Conservation (phyloP, 2,888 invertebrate species). For the Monochamus alternatus region DNA sequence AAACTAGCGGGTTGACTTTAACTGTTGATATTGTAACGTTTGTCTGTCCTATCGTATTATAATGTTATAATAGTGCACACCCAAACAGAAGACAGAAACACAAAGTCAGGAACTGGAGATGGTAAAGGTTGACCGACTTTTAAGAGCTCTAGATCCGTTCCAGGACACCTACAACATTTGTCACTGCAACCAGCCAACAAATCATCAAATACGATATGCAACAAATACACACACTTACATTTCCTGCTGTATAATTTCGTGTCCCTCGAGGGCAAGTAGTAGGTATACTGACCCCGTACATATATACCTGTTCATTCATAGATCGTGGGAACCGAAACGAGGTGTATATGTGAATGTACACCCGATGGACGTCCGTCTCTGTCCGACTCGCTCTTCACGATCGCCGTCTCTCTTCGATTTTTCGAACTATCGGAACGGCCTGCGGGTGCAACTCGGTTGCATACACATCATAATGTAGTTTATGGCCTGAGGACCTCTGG, state of each 20-base stretch:
- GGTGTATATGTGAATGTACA: constrained; percentile 50
- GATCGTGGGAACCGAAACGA: constrained; percentile 66
- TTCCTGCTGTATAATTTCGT: constrained; percentile 61
- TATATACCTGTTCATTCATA: constrained; percentile 69
- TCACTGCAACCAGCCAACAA: constrained; percentile 15
- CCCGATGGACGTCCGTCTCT: constrained; percentile 47
- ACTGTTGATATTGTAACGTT: too few species aligned
- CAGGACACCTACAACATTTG: constrained; percentile 24
- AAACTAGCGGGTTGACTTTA: too few species aligned
- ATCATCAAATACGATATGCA: constrained; percentile 34
- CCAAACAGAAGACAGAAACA: too few species aligned
- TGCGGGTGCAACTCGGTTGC: constrained; percentile 35
- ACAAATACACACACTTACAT: constrained; percentile 45
- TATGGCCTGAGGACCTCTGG: constrained; percentile 17
- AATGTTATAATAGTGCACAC: too few species aligned
- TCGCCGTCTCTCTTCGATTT: constrained; percentile 48
- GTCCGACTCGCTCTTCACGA: constrained; percentile 39
- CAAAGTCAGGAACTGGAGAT: too few species aligned
- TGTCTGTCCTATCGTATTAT: too few species aligned
- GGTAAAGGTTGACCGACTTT: neutral
- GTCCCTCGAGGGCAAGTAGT: constrained; percentile 63
- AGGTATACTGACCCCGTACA: constrained; percentile 68
- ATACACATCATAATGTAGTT: constrained; percentile 34
- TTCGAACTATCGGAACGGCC: constrained; percentile 36
- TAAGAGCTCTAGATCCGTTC: neutral